Conservation (phyloP, 2,888 invertebrate species). For the Acronicta psi region DNA sequence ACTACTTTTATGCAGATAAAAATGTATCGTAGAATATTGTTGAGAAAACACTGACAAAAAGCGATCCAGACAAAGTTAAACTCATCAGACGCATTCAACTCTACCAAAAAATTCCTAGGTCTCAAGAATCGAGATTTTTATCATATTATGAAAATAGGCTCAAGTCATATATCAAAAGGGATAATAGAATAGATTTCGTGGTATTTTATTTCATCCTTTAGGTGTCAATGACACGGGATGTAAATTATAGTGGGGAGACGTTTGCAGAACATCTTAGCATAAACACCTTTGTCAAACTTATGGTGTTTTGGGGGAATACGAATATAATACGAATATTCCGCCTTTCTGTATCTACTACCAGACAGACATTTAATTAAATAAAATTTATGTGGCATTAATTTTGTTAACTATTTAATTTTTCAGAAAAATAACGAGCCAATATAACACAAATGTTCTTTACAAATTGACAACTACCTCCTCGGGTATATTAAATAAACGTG, state of each 20-base stretch:
- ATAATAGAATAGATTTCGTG: conserved; percentile 47
- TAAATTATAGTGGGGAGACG: conserved; percentile 44
- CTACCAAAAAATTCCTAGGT: conserved; percentile 8
- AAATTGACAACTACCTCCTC: no score
- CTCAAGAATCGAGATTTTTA: conserved; percentile 23
- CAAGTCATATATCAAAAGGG: conserved; percentile 58
- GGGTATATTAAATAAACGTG: no score
- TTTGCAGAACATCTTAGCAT: conserved; percentile 48
- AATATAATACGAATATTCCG: conserved; percentile 5
- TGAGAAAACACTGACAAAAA: conserved; percentile 1
- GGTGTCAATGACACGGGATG: conserved; percentile 57
- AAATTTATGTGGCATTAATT: no score
- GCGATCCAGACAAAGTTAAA: neutral
- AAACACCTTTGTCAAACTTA: conserved; percentile 44
- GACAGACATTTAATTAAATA: no score
- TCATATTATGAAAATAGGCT: conserved; percentile 41
- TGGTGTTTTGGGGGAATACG: conserved; percentile 3
- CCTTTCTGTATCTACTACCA: no score
- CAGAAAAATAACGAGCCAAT: no score
- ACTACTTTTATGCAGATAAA: no score
- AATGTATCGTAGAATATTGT: neutral
- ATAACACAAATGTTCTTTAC: no score
- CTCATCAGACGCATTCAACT: conserved; percentile 7
- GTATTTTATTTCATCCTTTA: conserved; percentile 34
- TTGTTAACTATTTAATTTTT: no score